Conservation (phyloP, 2,888 invertebrate species). For the Syrista parreyssii region DNA sequence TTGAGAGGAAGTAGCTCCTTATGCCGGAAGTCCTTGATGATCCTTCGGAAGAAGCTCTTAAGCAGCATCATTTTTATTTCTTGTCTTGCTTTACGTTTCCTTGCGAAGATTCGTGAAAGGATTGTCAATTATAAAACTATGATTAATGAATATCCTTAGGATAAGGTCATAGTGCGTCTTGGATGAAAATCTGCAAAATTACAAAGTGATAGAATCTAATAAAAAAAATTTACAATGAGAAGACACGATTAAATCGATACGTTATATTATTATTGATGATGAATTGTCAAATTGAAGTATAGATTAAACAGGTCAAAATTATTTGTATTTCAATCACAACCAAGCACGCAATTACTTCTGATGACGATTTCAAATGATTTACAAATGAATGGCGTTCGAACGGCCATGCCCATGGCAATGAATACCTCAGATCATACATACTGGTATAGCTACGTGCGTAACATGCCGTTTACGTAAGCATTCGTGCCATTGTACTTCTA, state of each 20-base stretch:
- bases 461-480: background rate
- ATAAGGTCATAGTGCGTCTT: background rate
- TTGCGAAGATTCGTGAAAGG: background rate
- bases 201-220: background rate
- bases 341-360: background rate
- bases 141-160: background rate
- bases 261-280: no score
- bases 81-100: background rate
- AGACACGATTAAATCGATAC: no score
- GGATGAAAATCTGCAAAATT: background rate
- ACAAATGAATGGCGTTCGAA: background rate
- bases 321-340: no score
- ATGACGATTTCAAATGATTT: background rate
- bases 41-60: constrained; percentile 74
- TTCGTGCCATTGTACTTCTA: background rate
- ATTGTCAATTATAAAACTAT: background rate
- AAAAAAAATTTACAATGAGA: background rate
- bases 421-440: background rate
- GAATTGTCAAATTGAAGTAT: background rate
- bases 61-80: constrained; percentile 70
- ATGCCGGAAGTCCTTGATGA: constrained; percentile 77
- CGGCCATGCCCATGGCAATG: background rate
- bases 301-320: background rate
- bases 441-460: background rate
- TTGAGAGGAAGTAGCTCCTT: constrained; percentile 80